Base-by-base conservation (phyloP, 2,113 vertebrate species). In the Hucho hucho region DNA sequence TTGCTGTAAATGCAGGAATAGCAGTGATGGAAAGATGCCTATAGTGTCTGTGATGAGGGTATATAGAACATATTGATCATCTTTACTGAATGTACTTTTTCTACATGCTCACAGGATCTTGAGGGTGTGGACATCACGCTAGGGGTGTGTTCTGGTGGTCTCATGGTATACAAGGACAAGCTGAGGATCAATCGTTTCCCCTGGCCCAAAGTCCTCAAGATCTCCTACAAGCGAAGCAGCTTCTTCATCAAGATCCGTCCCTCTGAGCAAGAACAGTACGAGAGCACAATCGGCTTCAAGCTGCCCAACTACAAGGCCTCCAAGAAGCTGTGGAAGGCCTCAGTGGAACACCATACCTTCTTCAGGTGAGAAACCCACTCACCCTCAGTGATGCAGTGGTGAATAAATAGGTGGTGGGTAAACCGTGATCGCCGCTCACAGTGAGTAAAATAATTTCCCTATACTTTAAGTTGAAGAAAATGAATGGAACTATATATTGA, bases 241-340 rank as follows among this genome's bases (percentile, higher is more conserved):
- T 99, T 99, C 90, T 96, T 97, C 37, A 95, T 98, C 80, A 99
- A 97, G 90, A 97, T 99, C 75, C 94, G 95, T 0, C 92, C 96
- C 2, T 95, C 96, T 53, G 97, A 99, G 94, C 95, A 97, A 89
- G 97, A 98, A 74, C 95, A 96, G 47, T 96, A 96, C 77, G 96
- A 98, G 89, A 98, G 95, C 90, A 96, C 95, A 46, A 94, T 99
- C 69, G 96, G 95, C 46, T 99, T 98, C 88, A 98, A 95, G 76
- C 93, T 99, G 77, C 95, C 97, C 64, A 98, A 95, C 90, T 98
- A 98, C 84, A 93, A 95, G 83, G 96, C 97, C 68, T 96, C 97
- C 0, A 99, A 99, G 93, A 96, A 96, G 85, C 89, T 99, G 79
- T 99, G 98, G 98, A 99, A 97, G 91, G 96, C 97, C 18, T 98